Conservation (phyloP, 2,797 vertebrate genomes). For the Sylvia borin region DNA sequence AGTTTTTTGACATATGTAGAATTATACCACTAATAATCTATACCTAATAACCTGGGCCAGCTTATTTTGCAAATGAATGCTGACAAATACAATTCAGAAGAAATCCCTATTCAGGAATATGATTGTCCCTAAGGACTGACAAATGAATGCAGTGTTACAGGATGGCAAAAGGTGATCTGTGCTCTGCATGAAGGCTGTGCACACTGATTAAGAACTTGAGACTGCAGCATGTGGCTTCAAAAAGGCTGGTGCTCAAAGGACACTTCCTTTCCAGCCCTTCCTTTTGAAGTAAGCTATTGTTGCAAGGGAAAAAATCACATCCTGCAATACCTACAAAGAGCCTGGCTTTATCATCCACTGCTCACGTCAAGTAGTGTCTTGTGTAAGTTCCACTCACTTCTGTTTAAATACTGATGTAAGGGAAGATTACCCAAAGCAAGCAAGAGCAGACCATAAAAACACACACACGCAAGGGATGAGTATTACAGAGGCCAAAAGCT, state of each 20-base stretch:
- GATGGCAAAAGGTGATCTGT: not conserved
- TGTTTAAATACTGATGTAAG: not conserved
- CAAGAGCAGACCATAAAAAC: not conserved
- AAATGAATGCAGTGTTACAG: not conserved
- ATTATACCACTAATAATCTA: not conserved
- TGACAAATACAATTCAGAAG: not conserved
- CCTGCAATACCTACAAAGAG: not conserved
- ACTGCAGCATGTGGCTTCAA: not conserved
- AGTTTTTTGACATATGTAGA: not conserved
- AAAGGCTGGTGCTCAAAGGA: not conserved
- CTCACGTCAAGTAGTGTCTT: not conserved
- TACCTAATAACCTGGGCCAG: not conserved
- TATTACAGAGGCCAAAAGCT: not conserved
- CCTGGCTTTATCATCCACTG: not conserved
- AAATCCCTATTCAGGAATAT: not conserved
- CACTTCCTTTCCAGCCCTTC: not conserved
- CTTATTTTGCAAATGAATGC: not conserved
- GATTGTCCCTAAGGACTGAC: not conserved
- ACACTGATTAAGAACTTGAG: not conserved
- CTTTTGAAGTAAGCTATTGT: not conserved
- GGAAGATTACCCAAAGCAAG: constrained; percentile 10
- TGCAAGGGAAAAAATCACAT: not conserved
- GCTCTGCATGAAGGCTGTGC: not conserved
- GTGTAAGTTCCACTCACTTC: not conserved
- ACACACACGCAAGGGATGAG: not conserved